Evolutionary conservation across 64 coral and sea anemone genomes (phyloP), one percentile per base, ranked within the genome.

Genomic region (Platygyra sinensis): DNA sequence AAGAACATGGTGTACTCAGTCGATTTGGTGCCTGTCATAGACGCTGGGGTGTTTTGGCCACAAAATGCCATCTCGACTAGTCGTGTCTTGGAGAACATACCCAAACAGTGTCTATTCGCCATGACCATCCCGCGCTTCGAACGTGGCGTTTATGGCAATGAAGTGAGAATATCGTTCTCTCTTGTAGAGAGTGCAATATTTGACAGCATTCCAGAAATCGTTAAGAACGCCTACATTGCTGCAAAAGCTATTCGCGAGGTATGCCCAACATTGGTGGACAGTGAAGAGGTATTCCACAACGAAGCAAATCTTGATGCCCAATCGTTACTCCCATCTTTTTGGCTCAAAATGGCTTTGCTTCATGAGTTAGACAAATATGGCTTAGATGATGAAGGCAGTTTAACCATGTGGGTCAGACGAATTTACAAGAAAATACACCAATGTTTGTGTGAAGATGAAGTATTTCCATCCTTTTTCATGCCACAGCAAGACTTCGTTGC

Each of bases 1-100:
- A 89, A 89, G 60, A 89, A 89, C 77, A 89, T 89, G 88, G 10
- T 81, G 20, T 89, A 65, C 62, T 88, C 86, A 52, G 52, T 88
- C 11, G 86, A 88, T 76, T 25, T 88, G 29, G 86, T 88, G 42
- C 86, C 86, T 75, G 86, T 88, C 57, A 76, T 88, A 55, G 86
- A 88, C 36, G 72, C 28, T 24, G 86, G 86, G 50, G 15, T 28
- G 49, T 88, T 88, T 76, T 88, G 86, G 86, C 86, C 86, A 39
- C 76, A 25, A 28, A 28, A 19, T 88, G 86, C 86, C 22, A 33
- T 76, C 30, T 60, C 72, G n/a, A 27, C 15, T 16, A 62, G 86
- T 76, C 73, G 52, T 55, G 28, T 88, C 59, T 33, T 88, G 4
- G 86, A 88, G 20, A 33, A 74, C 28, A 8, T 88, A 22, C 27